Percentiles rank a stretch among this genome's conserved stretches.
These are phyloP conservation scores for Anthophora plumipes DNA, from an alignment of 2,888 invertebrate species.

Conservation along the genomic window DNA sequence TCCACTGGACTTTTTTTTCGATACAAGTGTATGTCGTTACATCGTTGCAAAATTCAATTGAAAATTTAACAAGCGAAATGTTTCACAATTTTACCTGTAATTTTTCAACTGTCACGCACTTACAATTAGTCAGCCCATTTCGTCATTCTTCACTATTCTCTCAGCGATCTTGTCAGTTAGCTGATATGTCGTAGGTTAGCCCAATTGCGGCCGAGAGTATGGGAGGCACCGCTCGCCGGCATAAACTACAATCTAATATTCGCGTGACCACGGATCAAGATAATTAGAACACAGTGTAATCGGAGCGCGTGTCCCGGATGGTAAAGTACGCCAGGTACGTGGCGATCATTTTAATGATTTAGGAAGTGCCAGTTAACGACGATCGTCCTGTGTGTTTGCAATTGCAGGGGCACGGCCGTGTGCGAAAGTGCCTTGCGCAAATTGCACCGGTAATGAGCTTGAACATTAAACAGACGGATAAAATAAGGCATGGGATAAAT, in stretches of 20 bases:
- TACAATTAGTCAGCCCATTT: no score
- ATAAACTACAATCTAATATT: constrained; percentile 71
- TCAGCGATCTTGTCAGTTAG: constrained; percentile 39
- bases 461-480: background rate
- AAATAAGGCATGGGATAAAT: background rate
- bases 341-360: constrained; percentile 76
- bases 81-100: no score
- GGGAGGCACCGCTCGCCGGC: constrained; percentile 39
- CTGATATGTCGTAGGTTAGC: constrained; percentile 44
- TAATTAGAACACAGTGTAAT: constrained; percentile 76
- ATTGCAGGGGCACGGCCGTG: background rate
- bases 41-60: no score
- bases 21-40: no score
- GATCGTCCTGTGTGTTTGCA: constrained; percentile 1
- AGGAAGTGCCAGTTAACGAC: constrained; percentile 53
- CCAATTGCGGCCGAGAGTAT: constrained; percentile 49
- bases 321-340: constrained; percentile 73
- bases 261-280: constrained; percentile 72
- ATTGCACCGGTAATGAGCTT: background rate
- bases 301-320: constrained; percentile 72
- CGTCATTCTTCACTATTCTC: constrained; percentile 46
- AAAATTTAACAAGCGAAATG: no score
- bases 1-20: no score
- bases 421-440: background rate
- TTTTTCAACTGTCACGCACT: background rate